Percentiles rank a stretch among this genome's conserved stretches.
Evolutionary conservation across 92 coral and sea anemone genomes (phyloP).

Genomic region (Pocillopora grandis): DNA sequence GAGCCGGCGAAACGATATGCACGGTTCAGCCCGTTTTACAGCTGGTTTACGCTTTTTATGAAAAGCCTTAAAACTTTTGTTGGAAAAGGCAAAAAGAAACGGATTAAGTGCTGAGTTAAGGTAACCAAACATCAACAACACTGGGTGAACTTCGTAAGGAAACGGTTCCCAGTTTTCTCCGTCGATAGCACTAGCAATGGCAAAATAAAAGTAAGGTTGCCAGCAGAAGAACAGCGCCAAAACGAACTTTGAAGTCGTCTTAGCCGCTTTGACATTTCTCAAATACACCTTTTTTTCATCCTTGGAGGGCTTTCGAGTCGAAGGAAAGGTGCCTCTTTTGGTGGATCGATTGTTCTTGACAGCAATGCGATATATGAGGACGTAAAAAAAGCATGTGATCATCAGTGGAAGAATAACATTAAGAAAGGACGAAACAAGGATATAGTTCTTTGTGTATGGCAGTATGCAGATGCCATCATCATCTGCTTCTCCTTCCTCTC

Average conservation of each 20-base stretch:
- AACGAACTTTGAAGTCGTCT: slow-evolving; percentile 64
- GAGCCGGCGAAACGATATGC: slow-evolving; percentile 27
- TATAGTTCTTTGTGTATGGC: slow-evolving; percentile 42
- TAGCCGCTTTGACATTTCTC: slow-evolving; percentile 69
- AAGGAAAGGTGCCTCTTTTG: slow-evolving; percentile 1
- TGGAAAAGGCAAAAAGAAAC: slow-evolving; percentile 67
- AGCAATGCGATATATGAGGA: slow-evolving; percentile 65
- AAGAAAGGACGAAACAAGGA: slow-evolving; percentile 42
- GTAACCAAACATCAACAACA: slow-evolving; percentile 65
- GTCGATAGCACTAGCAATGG: slow-evolving; percentile 44
- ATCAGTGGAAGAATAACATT: slow-evolving; percentile 57
- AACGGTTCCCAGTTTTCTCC: neutral
- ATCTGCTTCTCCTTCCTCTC: neutral
- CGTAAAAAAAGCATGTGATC: slow-evolving; percentile 54
- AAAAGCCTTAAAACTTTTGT: slow-evolving; percentile 57
- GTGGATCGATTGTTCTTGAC: slow-evolving; percentile 36
- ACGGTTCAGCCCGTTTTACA: neutral
- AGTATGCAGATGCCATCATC: slow-evolving; percentile 43
- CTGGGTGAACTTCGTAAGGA: slow-evolving; percentile 28
- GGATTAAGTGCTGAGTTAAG: slow-evolving; percentile 76
- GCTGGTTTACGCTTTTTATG: slow-evolving; percentile 18
- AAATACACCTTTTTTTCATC: slow-evolving; percentile 40
- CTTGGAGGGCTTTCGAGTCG: slow-evolving; percentile 4
- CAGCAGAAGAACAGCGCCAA: slow-evolving; percentile 65
- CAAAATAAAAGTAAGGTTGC: slow-evolving; percentile 54